phyloP scores from a whole-genome alignment of 1,140 invertebrate genomes.

The Drosophila pruinosa region DNA sequence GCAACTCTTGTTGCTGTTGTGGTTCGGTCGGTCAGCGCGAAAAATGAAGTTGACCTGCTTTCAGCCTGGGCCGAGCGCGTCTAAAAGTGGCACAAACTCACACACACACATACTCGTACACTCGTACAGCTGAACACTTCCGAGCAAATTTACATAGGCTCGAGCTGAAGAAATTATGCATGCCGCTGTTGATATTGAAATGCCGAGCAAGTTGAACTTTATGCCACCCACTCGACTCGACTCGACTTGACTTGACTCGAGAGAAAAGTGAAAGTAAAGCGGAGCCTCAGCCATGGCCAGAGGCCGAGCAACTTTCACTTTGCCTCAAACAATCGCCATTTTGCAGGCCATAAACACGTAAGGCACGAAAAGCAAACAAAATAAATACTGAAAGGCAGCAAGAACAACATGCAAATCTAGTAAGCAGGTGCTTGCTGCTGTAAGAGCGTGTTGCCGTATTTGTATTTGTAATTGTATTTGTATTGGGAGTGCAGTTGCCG shows the following conservation, averaged over 20 bases:
- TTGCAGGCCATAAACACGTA: constrained; percentile 73
- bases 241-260: too few species aligned
- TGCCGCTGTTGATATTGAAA: constrained; percentile 78
- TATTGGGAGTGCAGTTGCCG: constrained; percentile 22
- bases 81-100: constrained; percentile 52
- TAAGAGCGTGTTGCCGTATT: background rate
- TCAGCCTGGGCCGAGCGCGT: constrained; percentile 20
- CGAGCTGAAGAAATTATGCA: constrained; percentile 66
- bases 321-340: constrained; percentile 49
- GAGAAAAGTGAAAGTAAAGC: constrained; percentile 6
- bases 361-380: constrained; percentile 57
- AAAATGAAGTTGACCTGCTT: constrained; percentile 79
- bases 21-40: constrained; percentile 59
- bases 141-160: constrained; percentile 74
- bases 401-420: constrained; percentile 52
- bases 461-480: constrained; percentile 3
- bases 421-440: constrained; percentile 11
- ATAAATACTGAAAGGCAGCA: constrained; percentile 42
- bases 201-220: constrained; percentile 58
- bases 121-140: constrained; percentile 41
- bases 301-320: constrained; percentile 56
- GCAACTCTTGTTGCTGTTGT: constrained; percentile 50
- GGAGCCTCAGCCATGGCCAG: constrained; percentile 10
- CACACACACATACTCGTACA: constrained; percentile 25
- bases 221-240: constrained; percentile 46